phyloP scores from a whole-genome alignment of 2,797 vertebrate genomes.

The Hyperoplus lanceolatus region DNA sequence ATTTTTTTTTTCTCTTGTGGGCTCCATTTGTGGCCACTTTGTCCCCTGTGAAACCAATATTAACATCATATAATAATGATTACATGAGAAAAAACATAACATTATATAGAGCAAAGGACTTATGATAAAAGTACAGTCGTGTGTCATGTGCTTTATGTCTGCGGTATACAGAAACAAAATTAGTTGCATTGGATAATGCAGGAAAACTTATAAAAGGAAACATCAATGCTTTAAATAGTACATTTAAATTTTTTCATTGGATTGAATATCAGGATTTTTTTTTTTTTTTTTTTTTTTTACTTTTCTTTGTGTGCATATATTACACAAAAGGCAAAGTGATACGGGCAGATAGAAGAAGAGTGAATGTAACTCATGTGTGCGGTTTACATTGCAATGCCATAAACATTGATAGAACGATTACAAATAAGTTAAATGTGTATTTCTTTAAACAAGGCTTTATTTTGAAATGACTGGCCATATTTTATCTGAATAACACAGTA shows the following conservation, averaged over 20 bases:
- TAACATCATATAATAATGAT: not conserved
- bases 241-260: not conserved
- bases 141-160: not conserved
- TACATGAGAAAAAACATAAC: too few species aligned
- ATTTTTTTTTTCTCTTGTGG: not conserved
- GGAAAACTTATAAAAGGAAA: too few species aligned
- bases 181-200: not conserved
- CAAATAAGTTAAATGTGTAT: not conserved
- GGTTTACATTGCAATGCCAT: not conserved
- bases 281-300: constrained; percentile 3
- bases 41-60: not conserved
- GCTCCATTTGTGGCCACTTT: not conserved
- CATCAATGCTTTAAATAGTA: not conserved
- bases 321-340: not conserved
- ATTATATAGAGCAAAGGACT: not conserved
- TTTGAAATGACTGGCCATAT: not conserved
- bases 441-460: not conserved
- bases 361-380: not conserved
- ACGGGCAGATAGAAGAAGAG: not conserved
- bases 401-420: not conserved
- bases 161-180: not conserved
- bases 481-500: too few species aligned
- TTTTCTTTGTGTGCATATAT: too few species aligned
- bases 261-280: not conserved
- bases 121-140: not conserved